Evolutionary conservation across 2,113 vertebrate species (phyloP).

Genomic region (Cervus canadensis): DNA sequence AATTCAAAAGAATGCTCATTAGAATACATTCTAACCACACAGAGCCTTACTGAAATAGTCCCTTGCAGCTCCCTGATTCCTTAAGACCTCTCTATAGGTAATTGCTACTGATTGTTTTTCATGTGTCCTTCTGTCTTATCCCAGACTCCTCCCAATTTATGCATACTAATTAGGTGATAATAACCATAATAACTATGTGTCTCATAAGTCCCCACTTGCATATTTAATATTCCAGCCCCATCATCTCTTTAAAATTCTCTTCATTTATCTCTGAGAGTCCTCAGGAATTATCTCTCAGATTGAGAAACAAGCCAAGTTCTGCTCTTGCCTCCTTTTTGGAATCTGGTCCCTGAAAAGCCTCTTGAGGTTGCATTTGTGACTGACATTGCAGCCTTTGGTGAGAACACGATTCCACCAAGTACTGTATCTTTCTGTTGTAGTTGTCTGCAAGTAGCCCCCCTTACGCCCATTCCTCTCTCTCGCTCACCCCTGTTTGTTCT

Average conservation of each 20-base stretch:
- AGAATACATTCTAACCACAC: not conserved
- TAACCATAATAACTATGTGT: not conserved
- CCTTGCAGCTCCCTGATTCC: not conserved
- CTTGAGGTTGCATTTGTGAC: not conserved
- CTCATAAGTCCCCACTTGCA: not conserved
- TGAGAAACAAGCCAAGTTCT: conserved; percentile 25
- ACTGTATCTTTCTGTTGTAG: not conserved
- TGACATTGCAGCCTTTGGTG: not conserved
- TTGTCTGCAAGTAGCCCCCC: not conserved
- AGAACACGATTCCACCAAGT: not conserved
- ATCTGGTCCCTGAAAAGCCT: not conserved
- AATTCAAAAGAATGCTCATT: not conserved
- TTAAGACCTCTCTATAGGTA: not conserved
- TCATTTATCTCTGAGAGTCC: not conserved
- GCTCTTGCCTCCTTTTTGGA: not conserved
- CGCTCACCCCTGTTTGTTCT: not conserved
- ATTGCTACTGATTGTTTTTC: not conserved
- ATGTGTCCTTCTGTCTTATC: not conserved
- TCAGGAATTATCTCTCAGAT: not conserved
- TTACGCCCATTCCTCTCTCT: not conserved
- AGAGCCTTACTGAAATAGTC: not conserved
- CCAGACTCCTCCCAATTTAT: not conserved
- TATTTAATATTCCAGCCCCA: not conserved
- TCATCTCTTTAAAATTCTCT: not conserved
- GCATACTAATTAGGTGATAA: not conserved